A percentile compares a stretch with the other conserved stretches of the same genome.
phyloP scores from a whole-genome alignment of 2,888 invertebrate species.

The Diaphora mendica region DNA sequence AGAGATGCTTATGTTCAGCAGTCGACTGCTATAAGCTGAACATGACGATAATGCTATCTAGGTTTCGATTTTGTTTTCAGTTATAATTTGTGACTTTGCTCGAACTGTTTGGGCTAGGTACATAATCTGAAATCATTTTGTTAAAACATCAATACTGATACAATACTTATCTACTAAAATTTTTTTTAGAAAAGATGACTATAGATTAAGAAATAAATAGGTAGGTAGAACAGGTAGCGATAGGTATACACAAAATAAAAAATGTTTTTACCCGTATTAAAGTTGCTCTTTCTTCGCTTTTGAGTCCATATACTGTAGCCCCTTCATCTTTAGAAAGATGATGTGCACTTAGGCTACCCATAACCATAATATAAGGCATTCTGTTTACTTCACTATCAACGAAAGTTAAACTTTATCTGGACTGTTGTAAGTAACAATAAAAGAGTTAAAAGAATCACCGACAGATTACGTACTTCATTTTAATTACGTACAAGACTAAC shows the following conservation, averaged over 20 bases:
- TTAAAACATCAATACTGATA: background rate
- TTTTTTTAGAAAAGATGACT: background rate
- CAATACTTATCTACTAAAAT: background rate
- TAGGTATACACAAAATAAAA: background rate
- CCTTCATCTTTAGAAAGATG: slow-evolving; percentile 82
- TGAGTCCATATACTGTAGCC: slow-evolving; percentile 80
- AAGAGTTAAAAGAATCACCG: slow-evolving; percentile 56
- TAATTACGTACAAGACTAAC: slow-evolving; percentile 43
- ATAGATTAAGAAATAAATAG: too few relatives aligned
- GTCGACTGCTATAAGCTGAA: too few relatives aligned
- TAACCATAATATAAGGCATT: slow-evolving; percentile 85
- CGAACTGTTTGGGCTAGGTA: background rate
- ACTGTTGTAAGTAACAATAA: slow-evolving; percentile 12
- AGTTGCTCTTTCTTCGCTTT: slow-evolving; percentile 77
- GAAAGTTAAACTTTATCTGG: slow-evolving; percentile 14
- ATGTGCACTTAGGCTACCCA: slow-evolving; percentile 79
- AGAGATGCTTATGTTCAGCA: too few relatives aligned
- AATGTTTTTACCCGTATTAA: slow-evolving; percentile 62
- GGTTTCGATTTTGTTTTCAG: background rate
- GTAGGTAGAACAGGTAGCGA: too few relatives aligned
- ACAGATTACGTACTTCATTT: slow-evolving; percentile 61
- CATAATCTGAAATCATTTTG: background rate
- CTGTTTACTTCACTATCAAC: slow-evolving; percentile 37
- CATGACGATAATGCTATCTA: background rate
- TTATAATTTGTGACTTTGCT: background rate